These are phyloP conservation scores for Florisuga fusca DNA, from an alignment of 2,797 vertebrate genomes.

Conservation along the genomic window DNA sequence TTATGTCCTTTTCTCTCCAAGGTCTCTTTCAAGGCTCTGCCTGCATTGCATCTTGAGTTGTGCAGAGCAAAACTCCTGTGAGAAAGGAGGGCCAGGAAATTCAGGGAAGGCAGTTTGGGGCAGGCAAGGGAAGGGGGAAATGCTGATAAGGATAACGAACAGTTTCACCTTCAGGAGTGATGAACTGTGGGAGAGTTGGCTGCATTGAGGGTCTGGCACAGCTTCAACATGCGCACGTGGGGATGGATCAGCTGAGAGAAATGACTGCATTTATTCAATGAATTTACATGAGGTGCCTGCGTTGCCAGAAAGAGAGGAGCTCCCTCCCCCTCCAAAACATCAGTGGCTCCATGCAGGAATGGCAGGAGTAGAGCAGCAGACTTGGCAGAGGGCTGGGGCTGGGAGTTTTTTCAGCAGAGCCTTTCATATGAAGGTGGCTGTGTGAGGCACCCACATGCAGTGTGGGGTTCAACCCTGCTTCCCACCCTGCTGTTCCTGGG, in stretches of 20 bases:
- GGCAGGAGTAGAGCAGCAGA: background rate
- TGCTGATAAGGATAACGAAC: background rate
- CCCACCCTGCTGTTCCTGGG: background rate
- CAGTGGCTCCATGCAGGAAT: background rate
- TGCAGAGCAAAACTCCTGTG: background rate
- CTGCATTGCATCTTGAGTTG: slow-evolving; percentile 18
- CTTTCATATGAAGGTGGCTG: background rate
- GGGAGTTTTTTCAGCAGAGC: background rate
- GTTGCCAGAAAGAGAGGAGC: background rate
- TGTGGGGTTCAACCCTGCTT: background rate
- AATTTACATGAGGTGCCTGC: slow-evolving; percentile 68
- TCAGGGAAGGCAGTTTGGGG: background rate
- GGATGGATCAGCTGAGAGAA: slow-evolving; percentile 68
- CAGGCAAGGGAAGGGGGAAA: background rate
- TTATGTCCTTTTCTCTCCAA: slow-evolving; percentile 43
- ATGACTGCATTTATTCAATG: slow-evolving; percentile 73
- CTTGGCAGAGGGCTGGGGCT: background rate
- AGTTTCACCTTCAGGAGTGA: slow-evolving; percentile 69
- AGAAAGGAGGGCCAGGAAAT: background rate
- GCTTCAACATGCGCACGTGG: slow-evolving; percentile 45
- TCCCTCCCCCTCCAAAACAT: slow-evolving; percentile 37
- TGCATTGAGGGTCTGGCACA: slow-evolving; percentile 61
- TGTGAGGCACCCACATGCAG: background rate
- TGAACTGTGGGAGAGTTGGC: slow-evolving; percentile 65
- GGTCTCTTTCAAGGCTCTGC: slow-evolving; percentile 36